Evolutionary conservation across 2,888 invertebrate species (phyloP), one percentile per base, ranked within the genome.

Genomic region (Herminia tarsipennalis): DNA sequence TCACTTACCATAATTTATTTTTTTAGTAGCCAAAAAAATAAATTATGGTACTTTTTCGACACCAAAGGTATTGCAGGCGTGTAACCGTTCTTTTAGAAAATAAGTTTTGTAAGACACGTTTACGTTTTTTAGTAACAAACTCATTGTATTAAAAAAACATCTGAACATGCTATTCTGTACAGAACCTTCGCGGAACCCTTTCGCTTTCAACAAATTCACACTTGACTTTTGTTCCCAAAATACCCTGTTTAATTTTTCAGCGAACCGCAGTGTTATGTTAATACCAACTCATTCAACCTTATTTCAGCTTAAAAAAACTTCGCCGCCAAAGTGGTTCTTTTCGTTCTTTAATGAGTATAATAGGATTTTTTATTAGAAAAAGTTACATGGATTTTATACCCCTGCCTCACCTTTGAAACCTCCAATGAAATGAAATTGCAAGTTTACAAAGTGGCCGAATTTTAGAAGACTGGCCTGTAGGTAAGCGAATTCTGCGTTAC

Each of bases 341-440:
- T 34, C 36, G 14, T 13, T 42, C 32, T 47, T 46, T 63, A 52
- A 66, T 61, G 51, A 63, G 47, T 36, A 39, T 54, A 57, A 61
- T 54, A 48, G 49, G 47, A 52, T 57, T 57, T 55, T 56, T 54
- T 61, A 61, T 54, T 41, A 50, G 24, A 24, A 52, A 65, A 63
- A 54, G 54, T 57, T 57, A 45, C 44, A 44, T 45, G 35, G 39
- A 34, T 32, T 54, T 43, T 30, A 4, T 35, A 13, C 18, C 9
- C 3, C 13, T 8, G 14, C 25, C 27, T 33, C 24, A 50, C 30
- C 37, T 45, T 47, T 45, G 34, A 32, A 33, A 10, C n/a, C 21
- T 18, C 28, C 34, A 37, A 34, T 45, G 12, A 52, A 41, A 50
- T 38, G 13, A 56, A 41, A 50, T 47, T 52, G 21, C 34, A 30